Percentiles rank a stretch among this genome's conserved stretches.
Evolutionary conservation across 2,888 invertebrate species (phyloP).

Genomic region (Noctuana brunneofusca): DNA sequence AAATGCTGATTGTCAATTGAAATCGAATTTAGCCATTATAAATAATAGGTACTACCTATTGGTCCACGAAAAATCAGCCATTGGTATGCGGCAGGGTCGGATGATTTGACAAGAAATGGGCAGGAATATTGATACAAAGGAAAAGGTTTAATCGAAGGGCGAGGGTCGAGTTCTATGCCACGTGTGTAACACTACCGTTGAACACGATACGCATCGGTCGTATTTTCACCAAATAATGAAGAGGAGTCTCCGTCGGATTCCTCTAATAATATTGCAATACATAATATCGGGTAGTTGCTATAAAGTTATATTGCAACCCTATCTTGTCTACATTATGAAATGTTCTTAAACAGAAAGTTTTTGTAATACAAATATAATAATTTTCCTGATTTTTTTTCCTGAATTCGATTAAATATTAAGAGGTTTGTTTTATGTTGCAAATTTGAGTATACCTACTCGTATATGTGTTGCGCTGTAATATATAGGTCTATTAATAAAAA

Average conservation of each 20-base stretch:
- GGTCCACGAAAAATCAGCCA: conserved; percentile 9
- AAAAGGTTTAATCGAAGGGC: conserved; percentile 50
- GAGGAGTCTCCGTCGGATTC: background rate
- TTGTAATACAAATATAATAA: no score
- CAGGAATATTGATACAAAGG: conserved; percentile 41
- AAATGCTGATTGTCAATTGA: conserved; percentile 2
- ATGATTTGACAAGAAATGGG: conserved; percentile 30
- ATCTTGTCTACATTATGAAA: background rate
- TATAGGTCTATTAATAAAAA: conserved; percentile 4
- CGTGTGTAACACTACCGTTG: conserved; percentile 9
- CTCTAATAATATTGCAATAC: background rate
- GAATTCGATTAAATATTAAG: background rate
- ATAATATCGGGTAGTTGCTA: background rate
- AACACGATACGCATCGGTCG: conserved; percentile 9
- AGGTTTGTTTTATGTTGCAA: background rate
- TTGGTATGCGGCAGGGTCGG: conserved; percentile 32
- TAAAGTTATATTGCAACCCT: background rate
- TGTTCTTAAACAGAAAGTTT: background rate
- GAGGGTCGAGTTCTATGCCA: conserved; percentile 47
- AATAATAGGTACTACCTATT: conserved; percentile 22
- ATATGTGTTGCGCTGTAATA: background rate
- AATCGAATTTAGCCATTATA: conserved; percentile 12
- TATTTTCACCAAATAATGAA: conserved; percentile 19
- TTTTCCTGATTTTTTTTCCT: background rate
- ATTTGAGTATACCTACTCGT: background rate